Evolutionary conservation across 2,113 vertebrate genomes (phyloP), one percentile per base, ranked within the genome.

Genomic region (Martes martes): DNA sequence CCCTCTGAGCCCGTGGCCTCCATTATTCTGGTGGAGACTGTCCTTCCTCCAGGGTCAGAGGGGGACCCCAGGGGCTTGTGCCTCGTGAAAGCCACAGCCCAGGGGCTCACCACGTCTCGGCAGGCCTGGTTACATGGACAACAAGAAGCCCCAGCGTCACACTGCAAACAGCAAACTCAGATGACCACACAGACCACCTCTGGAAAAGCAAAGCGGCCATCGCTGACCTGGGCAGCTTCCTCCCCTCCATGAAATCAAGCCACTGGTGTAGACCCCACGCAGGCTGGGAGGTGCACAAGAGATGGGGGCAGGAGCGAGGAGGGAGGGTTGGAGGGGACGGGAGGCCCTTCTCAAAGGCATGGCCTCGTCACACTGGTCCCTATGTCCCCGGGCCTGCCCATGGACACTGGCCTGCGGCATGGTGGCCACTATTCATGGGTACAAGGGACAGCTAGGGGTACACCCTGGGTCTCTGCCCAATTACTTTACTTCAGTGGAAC

Each of bases 51-150:
- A 16, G 1, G 33, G 36, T 9, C 71, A 19, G 5, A 0, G 61
- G 11, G 0, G 71, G 39, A 14, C 26, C 31, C 2, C 55, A 4
- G 10, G 45, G 45, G 45, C 45, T 47, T 47, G 45, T 47, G 63
- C 36, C 2, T 6, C 2, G 8, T 2, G 19, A 11, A 33, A 61
- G 73, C 69, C 0, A 10, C 10, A 5, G 42, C 1, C 19, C 59
- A 23, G 6, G 10, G 39, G 24, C 19, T 42, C 0, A 1, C 11
- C 11, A 1, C 0, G 47, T 5, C 2, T 39, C 4, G 3, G 13
- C 11, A 3, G 4, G 3, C 47, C 9, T 36, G 18, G 24, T 8
- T 2, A 4, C 0, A 45, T 23, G 1, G 80, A 21, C 2, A 6
- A 24, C 0, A 16, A 11, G 2, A 31, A 91, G 81, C 11, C 36